phyloP scores from a whole-genome alignment of 2,888 invertebrate species.

The Gibbula magus region DNA sequence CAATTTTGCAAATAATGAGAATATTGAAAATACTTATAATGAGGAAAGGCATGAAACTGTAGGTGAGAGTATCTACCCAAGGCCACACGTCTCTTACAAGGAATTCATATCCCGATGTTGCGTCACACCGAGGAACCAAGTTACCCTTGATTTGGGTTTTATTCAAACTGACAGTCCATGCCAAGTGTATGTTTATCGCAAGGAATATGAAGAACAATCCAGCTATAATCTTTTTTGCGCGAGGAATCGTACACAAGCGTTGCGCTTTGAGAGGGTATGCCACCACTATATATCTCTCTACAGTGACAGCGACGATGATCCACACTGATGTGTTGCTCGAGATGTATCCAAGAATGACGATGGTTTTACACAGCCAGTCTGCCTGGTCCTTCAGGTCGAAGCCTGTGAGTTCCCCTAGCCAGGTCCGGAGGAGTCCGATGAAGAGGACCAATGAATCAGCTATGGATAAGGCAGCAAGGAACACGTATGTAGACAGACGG shows the following conservation, averaged over 20 bases:
- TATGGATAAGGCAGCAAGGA: conserved; percentile 67
- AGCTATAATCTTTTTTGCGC: not conserved
- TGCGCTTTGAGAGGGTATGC: not conserved
- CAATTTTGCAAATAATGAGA: conserved; percentile 47
- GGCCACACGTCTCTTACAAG: conserved; percentile 65
- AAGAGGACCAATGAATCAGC: conserved; percentile 70
- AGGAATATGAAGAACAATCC: not conserved
- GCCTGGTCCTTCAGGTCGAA: conserved; percentile 56
- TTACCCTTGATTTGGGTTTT: no score
- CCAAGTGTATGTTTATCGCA: not conserved
- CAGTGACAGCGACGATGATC: conserved; percentile 45
- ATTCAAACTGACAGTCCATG: not conserved
- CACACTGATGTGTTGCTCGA: conserved; percentile 70
- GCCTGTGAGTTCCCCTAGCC: conserved; percentile 68
- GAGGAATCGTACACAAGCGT: not conserved
- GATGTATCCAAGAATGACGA: conserved; percentile 62
- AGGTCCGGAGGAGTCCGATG: conserved; percentile 66
- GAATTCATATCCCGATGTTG: not conserved
- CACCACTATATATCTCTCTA: not conserved
- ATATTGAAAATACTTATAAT: conserved; percentile 59
- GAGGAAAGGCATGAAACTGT: conserved; percentile 70
- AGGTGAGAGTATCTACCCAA: conserved; percentile 70
- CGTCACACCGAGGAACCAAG: not conserved
- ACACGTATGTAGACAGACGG: conserved; percentile 68
- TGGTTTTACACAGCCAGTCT: conserved; percentile 65